phyloP scores from a whole-genome alignment of 2,888 invertebrate genomes.

The Eupsilia transversa region DNA sequence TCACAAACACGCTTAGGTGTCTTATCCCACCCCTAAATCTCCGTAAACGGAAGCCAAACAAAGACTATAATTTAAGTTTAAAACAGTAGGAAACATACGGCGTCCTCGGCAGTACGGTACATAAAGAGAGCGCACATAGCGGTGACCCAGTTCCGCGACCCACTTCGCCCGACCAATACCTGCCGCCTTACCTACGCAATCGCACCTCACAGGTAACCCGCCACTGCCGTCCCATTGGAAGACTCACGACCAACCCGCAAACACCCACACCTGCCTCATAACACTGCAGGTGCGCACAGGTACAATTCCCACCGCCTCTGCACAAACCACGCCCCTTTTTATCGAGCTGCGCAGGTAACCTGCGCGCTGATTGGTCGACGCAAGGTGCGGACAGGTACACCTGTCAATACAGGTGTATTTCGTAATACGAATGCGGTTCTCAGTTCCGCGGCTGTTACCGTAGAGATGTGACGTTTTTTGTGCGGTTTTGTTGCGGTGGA shows the following conservation, averaged over 20 bases:
- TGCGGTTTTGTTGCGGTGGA: conserved; percentile 62
- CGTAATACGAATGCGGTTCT: conserved; percentile 58
- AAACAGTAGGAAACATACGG: conserved; percentile 55
- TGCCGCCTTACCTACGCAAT: conserved; percentile 66
- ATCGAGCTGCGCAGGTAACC: conserved; percentile 90
- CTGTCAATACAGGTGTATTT: conserved; percentile 82
- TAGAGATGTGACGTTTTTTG: conserved; percentile 63
- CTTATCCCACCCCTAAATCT: conserved; percentile 54
- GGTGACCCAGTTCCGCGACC: conserved; percentile 75
- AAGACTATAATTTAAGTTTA: conserved; percentile 64
- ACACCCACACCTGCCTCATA: conserved; percentile 74
- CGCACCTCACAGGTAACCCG: conserved; percentile 80
- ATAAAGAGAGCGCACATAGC: conserved; percentile 59
- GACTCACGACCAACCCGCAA: conserved; percentile 77
- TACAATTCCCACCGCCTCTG: conserved; percentile 75
- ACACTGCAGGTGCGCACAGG: conserved; percentile 82
- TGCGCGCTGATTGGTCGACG: conserved; percentile 88
- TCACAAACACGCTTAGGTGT: conserved; percentile 54
- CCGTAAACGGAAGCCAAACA: conserved; percentile 59
- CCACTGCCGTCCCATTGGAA: conserved; percentile 73
- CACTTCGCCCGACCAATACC: conserved; percentile 78
- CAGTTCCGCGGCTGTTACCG: conserved; percentile 69
- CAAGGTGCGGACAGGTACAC: conserved; percentile 83
- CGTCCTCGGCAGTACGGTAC: conserved; percentile 38
- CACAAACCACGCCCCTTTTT: conserved; percentile 84